phyloP scores from a whole-genome alignment of 1,140 invertebrate species.

The Cyrtorhinus lividipennis region DNA sequence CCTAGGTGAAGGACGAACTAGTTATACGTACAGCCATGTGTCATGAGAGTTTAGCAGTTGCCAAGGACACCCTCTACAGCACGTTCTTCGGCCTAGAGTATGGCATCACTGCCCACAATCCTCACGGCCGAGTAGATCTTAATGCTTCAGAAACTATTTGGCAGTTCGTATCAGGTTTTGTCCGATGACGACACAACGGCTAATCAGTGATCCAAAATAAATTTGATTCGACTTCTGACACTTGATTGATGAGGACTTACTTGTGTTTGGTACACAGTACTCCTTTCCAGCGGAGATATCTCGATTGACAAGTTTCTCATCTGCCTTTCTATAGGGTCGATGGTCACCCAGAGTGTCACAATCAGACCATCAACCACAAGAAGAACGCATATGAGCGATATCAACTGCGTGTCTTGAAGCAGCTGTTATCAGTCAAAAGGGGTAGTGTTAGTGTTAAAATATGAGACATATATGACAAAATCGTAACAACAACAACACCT shows the following conservation, averaged over 20 bases:
- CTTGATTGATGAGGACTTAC: too few species aligned
- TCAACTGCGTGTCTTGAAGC: constrained; percentile 68
- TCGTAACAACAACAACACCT: too few species aligned
- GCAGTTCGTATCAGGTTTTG: background rate
- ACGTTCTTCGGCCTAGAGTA: background rate
- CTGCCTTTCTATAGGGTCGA: constrained; percentile 72
- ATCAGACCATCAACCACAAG: constrained; percentile 63
- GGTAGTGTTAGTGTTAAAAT: too few species aligned
- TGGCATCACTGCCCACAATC: background rate
- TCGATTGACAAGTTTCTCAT: constrained; percentile 69
- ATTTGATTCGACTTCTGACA: background rate
- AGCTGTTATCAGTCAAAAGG: constrained; percentile 46
- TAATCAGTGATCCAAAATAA: background rate
- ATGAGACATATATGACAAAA: too few species aligned
- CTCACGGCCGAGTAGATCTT: background rate
- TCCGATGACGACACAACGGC: background rate
- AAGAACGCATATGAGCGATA: constrained; percentile 59
- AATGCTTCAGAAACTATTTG: background rate
- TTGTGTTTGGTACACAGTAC: constrained; percentile 75
- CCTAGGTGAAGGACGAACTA: background rate
- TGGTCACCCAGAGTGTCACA: constrained; percentile 59
- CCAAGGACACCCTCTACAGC: background rate
- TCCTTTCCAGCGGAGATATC: constrained; percentile 54
- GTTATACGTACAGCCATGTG: background rate
- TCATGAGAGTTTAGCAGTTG: background rate